Evolutionary conservation across 2,113 vertebrate genomes (phyloP).

Genomic region (Thryonomys swinderianus): DNA sequence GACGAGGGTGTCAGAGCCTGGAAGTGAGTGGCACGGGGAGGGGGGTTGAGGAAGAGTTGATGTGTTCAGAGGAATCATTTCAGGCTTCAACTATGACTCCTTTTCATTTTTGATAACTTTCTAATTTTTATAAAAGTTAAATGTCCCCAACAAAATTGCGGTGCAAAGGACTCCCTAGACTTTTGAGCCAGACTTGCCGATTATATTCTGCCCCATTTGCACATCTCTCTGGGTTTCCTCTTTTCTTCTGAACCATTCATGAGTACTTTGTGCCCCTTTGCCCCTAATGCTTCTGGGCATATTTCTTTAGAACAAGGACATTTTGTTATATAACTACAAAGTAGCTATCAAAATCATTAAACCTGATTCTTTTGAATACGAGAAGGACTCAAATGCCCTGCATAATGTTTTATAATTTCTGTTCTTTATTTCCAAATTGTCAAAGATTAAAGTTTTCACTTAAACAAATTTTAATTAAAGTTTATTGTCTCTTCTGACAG

Average conservation of each 20-base stretch:
- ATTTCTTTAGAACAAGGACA: constrained; percentile 20
- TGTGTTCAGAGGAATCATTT: neutral
- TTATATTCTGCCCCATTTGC: neutral
- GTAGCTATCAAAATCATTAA: constrained; percentile 24
- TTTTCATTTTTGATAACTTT: constrained; percentile 11
- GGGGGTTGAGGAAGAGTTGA: neutral
- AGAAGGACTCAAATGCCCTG: constrained; percentile 36
- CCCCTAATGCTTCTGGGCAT: neutral
- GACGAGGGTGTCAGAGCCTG: neutral
- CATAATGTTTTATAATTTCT: constrained; percentile 27
- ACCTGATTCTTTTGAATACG: constrained; percentile 15
- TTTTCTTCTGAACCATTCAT: constrained; percentile 6
- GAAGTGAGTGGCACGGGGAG: neutral
- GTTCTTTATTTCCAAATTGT: constrained; percentile 57
- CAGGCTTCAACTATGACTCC: neutral
- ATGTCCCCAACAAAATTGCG: neutral
- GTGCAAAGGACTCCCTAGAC: neutral
- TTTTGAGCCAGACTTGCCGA: neutral
- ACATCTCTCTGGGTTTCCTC: neutral
- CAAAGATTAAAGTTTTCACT: constrained; percentile 23
- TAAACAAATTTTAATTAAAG: constrained; percentile 53
- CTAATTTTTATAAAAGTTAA: constrained; percentile 15
- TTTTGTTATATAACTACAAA: constrained; percentile 37
- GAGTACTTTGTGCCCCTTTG: neutral
- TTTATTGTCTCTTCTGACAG: constrained; percentile 45